Evolutionary conservation across 2,113 vertebrate species (phyloP), one percentile per base, ranked within the genome.

Genomic region (western clawed frog (Xenopus tropicalis)): DNA sequence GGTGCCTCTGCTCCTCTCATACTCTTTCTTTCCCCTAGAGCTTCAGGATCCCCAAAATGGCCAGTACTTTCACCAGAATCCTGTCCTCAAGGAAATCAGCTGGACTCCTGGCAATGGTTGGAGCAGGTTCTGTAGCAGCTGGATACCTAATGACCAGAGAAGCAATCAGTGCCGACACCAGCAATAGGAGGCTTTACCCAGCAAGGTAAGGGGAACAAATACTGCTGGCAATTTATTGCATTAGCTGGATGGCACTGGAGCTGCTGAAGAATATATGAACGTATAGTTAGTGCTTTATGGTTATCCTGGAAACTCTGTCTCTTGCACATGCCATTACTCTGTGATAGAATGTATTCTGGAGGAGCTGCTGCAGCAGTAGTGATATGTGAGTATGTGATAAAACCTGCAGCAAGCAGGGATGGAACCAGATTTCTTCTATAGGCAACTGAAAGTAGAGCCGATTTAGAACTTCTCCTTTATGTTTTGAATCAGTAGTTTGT

Each of bases 91-190:
- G 87, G 54, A 89, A 89, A 0, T 88, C 85, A 59, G 81, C 95
- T 61, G 86, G 90, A 24, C 83, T 97, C 72, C 84, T 97, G 79
- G 93, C 94, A 62, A 71, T 95, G 82, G 88, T 94, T 23, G 95
- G 95, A 23, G 94, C 93, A 43, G 94, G 96, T 0, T 95, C 96
- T 2, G 83, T 95, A 6, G 87, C 92, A 7, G 90, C 91, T 4
- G 95, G 93, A 0, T 81, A 91, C 71, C 88, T 97, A 56, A 85
- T 98, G 69, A 83, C 83, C 77, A 90, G 92, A 80, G 91, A 96
- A n/a, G 77, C 89, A 52, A 83, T 94, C 80, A 86, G 78, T 80
- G 95, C 94, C 8, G 88, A 83, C 14, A 43, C 68, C 8, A 83
- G 85, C 1, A 86, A 86, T n/a, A 82, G 82, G 61, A 90, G 93